These are phyloP conservation scores for Antheraea yamamai DNA, from an alignment of 2,888 invertebrate species.

Conservation along the genomic window DNA sequence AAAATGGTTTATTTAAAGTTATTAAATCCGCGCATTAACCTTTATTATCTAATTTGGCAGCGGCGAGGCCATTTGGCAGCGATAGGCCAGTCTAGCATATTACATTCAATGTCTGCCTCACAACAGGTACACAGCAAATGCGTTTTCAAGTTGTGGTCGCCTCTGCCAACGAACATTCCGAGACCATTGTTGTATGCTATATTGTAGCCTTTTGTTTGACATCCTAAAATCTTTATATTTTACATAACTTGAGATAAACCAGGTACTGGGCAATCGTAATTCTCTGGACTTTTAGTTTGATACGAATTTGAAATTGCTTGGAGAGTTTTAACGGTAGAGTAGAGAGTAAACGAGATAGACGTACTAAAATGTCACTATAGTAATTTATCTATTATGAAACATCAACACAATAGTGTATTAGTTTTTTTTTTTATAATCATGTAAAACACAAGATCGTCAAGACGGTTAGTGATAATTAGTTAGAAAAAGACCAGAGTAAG, in stretches of 20 bases:
- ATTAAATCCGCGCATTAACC: constrained; percentile 52
- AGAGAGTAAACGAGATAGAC: neutral
- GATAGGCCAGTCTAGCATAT: constrained; percentile 41
- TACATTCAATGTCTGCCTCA: constrained; percentile 32
- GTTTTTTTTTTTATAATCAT: too few species aligned
- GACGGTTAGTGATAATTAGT: too few species aligned
- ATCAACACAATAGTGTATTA: too few species aligned
- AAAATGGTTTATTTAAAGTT: constrained; percentile 8
- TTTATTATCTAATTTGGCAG: constrained; percentile 75
- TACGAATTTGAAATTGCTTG: neutral
- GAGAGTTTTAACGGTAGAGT: neutral
- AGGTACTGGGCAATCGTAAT: neutral
- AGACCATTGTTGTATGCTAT: constrained; percentile 3
- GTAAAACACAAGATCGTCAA: too few species aligned
- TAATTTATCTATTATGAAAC: neutral
- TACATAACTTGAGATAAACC: neutral
- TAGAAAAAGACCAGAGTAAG: too few species aligned
- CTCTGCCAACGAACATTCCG: neutral
- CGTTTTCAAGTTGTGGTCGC: neutral
- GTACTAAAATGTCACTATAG: neutral
- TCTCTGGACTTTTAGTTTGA: neutral
- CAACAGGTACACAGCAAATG: constrained; percentile 33
- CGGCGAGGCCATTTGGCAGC: constrained; percentile 62
- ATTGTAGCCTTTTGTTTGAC: constrained; percentile 10
- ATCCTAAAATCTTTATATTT: constrained; percentile 1